Conservation (phyloP, 1,140 invertebrate species). For the Acyrthosiphon pisum region DNA sequence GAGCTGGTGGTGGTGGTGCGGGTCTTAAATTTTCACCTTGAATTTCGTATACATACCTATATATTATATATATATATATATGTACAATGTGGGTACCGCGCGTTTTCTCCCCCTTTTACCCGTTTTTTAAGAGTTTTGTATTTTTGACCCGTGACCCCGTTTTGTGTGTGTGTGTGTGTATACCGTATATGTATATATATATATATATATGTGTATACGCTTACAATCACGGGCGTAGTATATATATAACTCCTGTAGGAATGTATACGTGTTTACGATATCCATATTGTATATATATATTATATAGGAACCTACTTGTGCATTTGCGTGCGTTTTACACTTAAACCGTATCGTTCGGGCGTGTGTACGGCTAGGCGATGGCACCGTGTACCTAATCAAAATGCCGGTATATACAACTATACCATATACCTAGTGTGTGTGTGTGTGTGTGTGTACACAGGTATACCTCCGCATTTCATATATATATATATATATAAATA, state of each 20-base stretch:
- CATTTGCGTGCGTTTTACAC: conserved; percentile 50
- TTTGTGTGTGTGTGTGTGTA: background rate
- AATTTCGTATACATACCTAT: background rate
- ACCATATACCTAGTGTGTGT: background rate
- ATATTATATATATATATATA: background rate
- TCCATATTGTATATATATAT: background rate
- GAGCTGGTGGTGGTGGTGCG: background rate
- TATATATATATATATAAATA: background rate
- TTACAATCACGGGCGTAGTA: background rate
- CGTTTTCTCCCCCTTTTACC: background rate
- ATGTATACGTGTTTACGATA: background rate
- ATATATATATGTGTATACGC: background rate
- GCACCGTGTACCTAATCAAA: conserved; percentile 39
- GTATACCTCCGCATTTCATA: background rate
- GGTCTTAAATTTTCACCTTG: conserved; percentile 36
- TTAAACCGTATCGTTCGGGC: conserved; percentile 5
- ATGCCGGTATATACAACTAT: background rate
- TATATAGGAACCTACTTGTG: background rate
- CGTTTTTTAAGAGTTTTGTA: background rate
- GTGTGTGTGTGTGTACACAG: background rate
- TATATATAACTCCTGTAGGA: too few relatives aligned
- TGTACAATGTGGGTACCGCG: background rate
- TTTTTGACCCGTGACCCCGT: conserved; percentile 37
- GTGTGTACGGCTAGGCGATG: conserved; percentile 45
- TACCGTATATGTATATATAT: background rate